Percentiles rank a stretch among this genome's conserved stretches.
These are phyloP conservation scores for Ophion ventricosus DNA, from an alignment of 2,888 invertebrate genomes.

Conservation along the genomic window DNA sequence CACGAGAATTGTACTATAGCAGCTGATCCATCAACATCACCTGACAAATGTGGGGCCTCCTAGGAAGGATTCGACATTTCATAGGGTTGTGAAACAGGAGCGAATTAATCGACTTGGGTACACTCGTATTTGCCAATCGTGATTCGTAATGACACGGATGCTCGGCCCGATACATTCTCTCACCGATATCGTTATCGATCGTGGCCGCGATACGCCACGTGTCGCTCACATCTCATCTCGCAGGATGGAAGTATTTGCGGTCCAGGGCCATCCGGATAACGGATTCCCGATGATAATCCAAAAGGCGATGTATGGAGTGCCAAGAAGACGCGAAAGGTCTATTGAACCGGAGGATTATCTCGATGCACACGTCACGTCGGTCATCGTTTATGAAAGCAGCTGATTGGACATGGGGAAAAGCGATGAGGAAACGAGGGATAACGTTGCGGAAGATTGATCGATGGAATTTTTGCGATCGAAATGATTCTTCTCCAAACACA, in stretches of 20 bases:
- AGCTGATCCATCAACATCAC: conserved; percentile 77
- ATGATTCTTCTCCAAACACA: neutral
- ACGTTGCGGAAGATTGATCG: conserved; percentile 45
- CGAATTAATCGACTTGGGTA: conserved; percentile 62
- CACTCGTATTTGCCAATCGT: conserved; percentile 40
- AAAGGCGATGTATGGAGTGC: conserved; percentile 2
- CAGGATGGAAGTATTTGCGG: neutral
- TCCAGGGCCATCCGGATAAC: conserved; percentile 40
- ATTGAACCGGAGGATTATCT: conserved; percentile 35
- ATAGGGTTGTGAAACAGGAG: conserved; percentile 11
- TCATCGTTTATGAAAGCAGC: conserved; percentile 27
- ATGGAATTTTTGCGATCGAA: conserved; percentile 28
- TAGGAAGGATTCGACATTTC: conserved; percentile 1
- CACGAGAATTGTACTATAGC: conserved; percentile 69
- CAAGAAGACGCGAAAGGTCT: neutral
- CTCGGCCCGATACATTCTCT: too few relatives aligned
- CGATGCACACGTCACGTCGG: conserved; percentile 11
- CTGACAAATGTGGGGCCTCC: conserved; percentile 42
- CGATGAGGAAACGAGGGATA: neutral
- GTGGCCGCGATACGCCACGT: conserved; percentile 5
- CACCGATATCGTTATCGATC: conserved; percentile 48
- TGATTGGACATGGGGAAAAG: conserved; percentile 26
- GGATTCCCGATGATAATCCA: conserved; percentile 54
- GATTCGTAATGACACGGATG: conserved; percentile 43
- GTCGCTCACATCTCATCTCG: conserved; percentile 10